Conservation (phyloP, 2,113 vertebrate genomes). For the Hiodon tergisus region DNA sequence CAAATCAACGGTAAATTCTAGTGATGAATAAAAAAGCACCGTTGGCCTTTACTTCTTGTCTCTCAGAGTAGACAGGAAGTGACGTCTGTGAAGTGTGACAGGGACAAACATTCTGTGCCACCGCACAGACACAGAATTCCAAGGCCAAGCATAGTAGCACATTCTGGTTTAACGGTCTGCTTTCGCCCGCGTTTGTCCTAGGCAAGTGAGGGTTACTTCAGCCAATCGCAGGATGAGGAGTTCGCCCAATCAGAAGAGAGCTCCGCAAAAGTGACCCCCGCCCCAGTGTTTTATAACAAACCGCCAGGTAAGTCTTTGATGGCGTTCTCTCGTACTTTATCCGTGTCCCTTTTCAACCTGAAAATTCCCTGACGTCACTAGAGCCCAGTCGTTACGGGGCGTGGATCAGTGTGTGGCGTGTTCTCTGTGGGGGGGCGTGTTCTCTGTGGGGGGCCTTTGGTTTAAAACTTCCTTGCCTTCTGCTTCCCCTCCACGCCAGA, state of each 20-base stretch:
- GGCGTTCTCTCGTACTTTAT: too few species aligned
- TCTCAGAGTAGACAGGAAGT: neutral
- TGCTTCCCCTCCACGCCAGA: conserved; percentile 53
- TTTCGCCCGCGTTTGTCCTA: conserved; percentile 40
- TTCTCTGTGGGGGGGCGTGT: too few species aligned
- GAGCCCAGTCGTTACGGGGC: neutral
- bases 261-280: conserved; percentile 80
- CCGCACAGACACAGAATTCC: too few species aligned
- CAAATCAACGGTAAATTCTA: neutral
- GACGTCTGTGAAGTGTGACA: neutral
- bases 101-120: neutral
- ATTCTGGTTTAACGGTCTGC: neutral
- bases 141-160: neutral
- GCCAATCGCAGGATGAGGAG: conserved; percentile 93
- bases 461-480: neutral
- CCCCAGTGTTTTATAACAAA: conserved; percentile 87
- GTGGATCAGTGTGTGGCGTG: too few species aligned
- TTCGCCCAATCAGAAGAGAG: conserved; percentile 79
- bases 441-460: too few species aligned
- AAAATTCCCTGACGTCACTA: neutral
- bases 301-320: conserved; percentile 75
- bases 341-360: neutral
- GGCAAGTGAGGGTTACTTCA: conserved; percentile 94
- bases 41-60: neutral
- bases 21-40: neutral